phyloP scores from a whole-genome alignment of 2,113 vertebrate species.

The Tachysurus vachellii region DNA sequence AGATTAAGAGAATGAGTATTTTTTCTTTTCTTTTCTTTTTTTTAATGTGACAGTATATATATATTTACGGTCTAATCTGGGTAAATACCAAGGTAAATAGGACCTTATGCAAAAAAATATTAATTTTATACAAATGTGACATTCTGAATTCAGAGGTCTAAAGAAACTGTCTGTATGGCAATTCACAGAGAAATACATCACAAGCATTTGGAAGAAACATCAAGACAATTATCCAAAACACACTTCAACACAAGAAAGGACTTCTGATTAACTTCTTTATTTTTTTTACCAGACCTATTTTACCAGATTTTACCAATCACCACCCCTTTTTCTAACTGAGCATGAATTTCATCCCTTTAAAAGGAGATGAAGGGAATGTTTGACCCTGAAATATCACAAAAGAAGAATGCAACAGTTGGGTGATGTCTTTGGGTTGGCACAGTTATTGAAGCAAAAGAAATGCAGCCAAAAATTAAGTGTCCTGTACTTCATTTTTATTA shows the following conservation, averaged over 20 bases:
- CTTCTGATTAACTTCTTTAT: too few species aligned
- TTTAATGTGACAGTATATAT: neutral
- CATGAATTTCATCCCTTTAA: neutral
- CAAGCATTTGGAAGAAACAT: neutral
- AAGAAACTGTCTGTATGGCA: too few species aligned
- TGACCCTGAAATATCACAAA: too few species aligned
- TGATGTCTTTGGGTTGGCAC: too few species aligned
- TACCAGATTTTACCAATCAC: neutral
- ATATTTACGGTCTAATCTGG: neutral
- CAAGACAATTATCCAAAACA: neutral
- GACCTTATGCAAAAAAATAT: neutral
- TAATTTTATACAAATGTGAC: neutral
- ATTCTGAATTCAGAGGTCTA: neutral
- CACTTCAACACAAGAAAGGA: neutral
- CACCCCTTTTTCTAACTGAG: neutral
- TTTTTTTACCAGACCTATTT: too few species aligned
- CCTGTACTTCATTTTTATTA: too few species aligned
- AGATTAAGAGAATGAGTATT: constrained; percentile 39
- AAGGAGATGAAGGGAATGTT: neutral
- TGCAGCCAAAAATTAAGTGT: too few species aligned
- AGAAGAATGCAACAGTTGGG: too few species aligned
- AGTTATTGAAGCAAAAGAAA: neutral
- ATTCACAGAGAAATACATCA: neutral
- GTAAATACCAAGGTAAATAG: constrained; percentile 3
- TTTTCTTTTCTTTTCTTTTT: constrained; percentile 17